Evolutionary conservation across 2,113 vertebrate species (phyloP).

Genomic region (Crotalus viridis): DNA sequence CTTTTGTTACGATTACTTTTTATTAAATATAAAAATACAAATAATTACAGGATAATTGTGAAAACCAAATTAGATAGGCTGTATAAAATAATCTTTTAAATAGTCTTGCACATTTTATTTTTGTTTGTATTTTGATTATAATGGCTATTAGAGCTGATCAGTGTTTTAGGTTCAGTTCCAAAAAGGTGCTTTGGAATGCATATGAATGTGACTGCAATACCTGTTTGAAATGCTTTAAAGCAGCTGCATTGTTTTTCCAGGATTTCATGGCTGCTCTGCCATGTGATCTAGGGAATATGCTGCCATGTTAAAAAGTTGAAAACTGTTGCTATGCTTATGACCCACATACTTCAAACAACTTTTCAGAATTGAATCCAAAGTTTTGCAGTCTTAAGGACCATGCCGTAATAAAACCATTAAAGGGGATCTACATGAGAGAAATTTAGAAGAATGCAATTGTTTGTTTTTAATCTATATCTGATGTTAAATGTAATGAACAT

Average conservation of each 20-base stretch:
- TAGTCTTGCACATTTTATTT: background rate
- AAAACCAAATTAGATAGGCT: background rate
- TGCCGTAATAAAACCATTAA: background rate
- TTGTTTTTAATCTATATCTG: slow-evolving; percentile 31
- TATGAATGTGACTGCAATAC: background rate
- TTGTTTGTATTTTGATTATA: background rate
- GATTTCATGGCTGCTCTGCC: background rate
- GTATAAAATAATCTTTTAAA: background rate
- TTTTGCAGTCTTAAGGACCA: background rate
- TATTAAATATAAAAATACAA: background rate
- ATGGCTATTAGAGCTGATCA: background rate
- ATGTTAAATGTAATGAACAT: slow-evolving; percentile 26
- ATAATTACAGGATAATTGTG: background rate
- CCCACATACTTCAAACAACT: background rate
- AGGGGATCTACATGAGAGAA: background rate
- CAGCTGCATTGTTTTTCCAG: background rate
- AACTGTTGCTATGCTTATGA: background rate
- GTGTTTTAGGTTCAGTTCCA: background rate
- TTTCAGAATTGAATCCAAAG: background rate
- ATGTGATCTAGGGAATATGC: background rate
- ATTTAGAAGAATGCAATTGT: slow-evolving; percentile 30
- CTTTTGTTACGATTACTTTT: background rate
- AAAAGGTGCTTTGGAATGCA: background rate
- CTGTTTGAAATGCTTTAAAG: background rate
- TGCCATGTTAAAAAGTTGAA: background rate